These are phyloP conservation scores for Melanotus villosus DNA, from an alignment of 2,888 invertebrate species.

Conservation along the genomic window DNA sequence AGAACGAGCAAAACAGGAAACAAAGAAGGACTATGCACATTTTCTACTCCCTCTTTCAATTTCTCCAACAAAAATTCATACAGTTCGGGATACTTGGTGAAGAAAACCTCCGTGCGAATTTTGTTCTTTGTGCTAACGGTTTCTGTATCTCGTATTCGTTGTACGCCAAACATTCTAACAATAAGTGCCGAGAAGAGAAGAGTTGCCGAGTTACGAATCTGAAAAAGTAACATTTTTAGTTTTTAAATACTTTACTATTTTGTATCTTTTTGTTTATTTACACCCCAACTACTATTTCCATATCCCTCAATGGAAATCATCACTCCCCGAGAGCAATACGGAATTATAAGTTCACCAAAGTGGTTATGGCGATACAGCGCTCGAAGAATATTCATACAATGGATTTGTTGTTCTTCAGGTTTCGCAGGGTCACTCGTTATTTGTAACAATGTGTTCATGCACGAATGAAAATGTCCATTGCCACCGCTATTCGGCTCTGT, in stretches of 20 bases:
- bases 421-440: slow-evolving; percentile 64
- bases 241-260: background rate
- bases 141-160: slow-evolving; percentile 74
- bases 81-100: slow-evolving; percentile 78
- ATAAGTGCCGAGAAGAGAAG: slow-evolving; percentile 87
- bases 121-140: slow-evolving; percentile 75
- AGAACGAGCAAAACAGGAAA: slow-evolving; percentile 86
- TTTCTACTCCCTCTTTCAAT: slow-evolving; percentile 62
- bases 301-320: slow-evolving; percentile 82
- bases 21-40: slow-evolving; percentile 73
- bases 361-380: slow-evolving; percentile 84
- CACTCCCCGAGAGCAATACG: slow-evolving; percentile 80
- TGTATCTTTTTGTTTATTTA: too few species aligned
- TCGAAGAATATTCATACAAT: slow-evolving; percentile 89
- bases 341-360: slow-evolving; percentile 79
- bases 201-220: slow-evolving; percentile 90
- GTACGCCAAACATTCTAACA: slow-evolving; percentile 90
- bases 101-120: slow-evolving; percentile 86
- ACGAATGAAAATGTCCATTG: slow-evolving; percentile 72
- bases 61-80: slow-evolving; percentile 70
- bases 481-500: slow-evolving; percentile 78
- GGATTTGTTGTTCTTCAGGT: slow-evolving; percentile 74
- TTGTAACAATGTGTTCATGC: slow-evolving; percentile 72
- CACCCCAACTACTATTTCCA: slow-evolving; percentile 82
- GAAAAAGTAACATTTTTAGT: background rate